Evolutionary conservation across 2,888 invertebrate species (phyloP), one percentile per base, ranked within the genome.

Genomic region (Galerucella calmariensis): DNA sequence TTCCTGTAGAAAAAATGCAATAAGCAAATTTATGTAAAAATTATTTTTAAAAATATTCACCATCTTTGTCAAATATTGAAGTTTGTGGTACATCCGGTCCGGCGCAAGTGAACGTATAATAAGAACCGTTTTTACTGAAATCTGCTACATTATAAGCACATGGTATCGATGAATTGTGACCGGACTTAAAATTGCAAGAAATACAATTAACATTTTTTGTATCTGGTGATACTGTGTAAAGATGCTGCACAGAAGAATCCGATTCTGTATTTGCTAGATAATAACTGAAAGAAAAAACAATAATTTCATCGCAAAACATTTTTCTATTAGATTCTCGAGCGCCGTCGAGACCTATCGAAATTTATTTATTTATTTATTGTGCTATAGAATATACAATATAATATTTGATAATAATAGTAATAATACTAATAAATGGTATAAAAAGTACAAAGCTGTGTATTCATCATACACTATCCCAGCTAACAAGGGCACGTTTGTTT

Each of bases 21-120:
- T 11, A 58, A 58, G 8, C 35, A 41, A 41, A 41, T 9, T 41
- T 41, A 41, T 6, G 35, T 41, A 41, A 58, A 58, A 58, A 16
- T 58, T 20, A 4, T 16, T 20, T 20, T 58, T 58, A 4, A 20
- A 10, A 20, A 58, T 20, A 14, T 58, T 16, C 20, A 67, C 85
- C 85, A 66, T 87, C 85, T 81, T 87, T 91, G 81, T 88, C 89
- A 83, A 91, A 92, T 72, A 95, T 88, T 58, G 89, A 88, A 65
- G 92, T 89, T 86, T 92, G 92, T 0, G 98, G 97, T 41, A 97
- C 90, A 71, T 91, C 92, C 0, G 97, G 97, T 0, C 98, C 98
- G 63, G 92, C 90, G 81, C 98, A 97, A 75, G 91, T 92, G 76
- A 97, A 88, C 11, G 93, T 90, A 80, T 95, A 92, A 84, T 92